These are phyloP conservation scores for Apogon hyalosoma DNA, from an alignment of 2,797 vertebrate genomes.

Conservation along the genomic window DNA sequence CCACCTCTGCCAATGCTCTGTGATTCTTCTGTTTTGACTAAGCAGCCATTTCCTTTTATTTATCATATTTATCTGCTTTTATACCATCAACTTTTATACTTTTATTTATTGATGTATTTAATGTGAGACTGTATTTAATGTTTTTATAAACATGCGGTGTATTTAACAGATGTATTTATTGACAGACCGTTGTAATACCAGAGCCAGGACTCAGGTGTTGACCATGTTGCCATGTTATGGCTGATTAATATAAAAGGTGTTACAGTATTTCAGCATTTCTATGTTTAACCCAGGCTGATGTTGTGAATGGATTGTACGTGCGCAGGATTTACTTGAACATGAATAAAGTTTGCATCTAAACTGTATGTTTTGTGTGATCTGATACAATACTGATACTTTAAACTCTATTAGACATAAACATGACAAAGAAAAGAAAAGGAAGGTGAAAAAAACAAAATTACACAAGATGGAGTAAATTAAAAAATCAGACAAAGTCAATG, in stretches of 20 bases:
- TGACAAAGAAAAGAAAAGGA: background rate
- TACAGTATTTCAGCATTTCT: slow-evolving; percentile 36
- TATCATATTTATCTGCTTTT: slow-evolving; percentile 47
- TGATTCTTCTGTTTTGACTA: background rate
- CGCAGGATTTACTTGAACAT: slow-evolving; percentile 9
- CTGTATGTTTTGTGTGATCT: background rate
- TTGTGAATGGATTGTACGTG: background rate
- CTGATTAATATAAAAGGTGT: slow-evolving; percentile 5
- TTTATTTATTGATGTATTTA: slow-evolving; percentile 69
- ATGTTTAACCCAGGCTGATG: background rate
- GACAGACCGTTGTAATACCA: slow-evolving; percentile 29
- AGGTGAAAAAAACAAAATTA: too few species aligned
- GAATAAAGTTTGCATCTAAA: slow-evolving; percentile 45
- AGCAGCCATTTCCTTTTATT: background rate
- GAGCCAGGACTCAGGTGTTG: slow-evolving; percentile 27
- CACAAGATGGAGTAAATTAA: too few species aligned
- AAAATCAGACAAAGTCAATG: too few species aligned
- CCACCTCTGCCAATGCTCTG: background rate
- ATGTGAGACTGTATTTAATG: slow-evolving; percentile 26
- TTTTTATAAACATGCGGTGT: slow-evolving; percentile 37
- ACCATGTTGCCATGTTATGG: slow-evolving; percentile 57
- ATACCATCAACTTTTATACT: slow-evolving; percentile 47
- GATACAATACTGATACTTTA: background rate
- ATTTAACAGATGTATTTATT: slow-evolving; percentile 69
- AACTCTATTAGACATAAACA: too few species aligned